phyloP scores from a whole-genome alignment of 1,140 invertebrate species.

The Drosophila paulistorum region DNA sequence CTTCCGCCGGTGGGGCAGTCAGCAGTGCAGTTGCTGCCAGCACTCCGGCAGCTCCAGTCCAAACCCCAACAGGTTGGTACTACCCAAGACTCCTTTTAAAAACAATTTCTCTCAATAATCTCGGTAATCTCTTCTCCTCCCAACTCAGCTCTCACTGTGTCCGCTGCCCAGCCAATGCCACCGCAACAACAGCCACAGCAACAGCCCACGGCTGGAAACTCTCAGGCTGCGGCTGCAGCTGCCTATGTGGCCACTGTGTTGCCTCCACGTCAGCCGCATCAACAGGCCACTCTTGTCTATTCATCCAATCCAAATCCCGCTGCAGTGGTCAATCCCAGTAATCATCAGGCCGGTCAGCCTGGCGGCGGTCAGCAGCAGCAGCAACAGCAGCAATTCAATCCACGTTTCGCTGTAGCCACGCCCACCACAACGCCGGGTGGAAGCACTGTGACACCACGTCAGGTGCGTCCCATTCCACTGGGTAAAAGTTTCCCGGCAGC shows the following conservation, averaged over 20 bases:
- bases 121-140: neutral
- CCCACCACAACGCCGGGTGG: slow-evolving; percentile 62
- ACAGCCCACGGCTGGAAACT: slow-evolving; percentile 30
- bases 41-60: slow-evolving; percentile 55
- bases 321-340: slow-evolving; percentile 41
- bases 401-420: slow-evolving; percentile 78
- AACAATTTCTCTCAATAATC: neutral
- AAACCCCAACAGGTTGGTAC: slow-evolving; percentile 51
- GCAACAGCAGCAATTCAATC: slow-evolving; percentile 76
- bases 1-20: slow-evolving; percentile 51
- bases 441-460: slow-evolving; percentile 65
- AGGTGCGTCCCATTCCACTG: slow-evolving; percentile 74
- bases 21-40: slow-evolving; percentile 52
- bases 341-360: slow-evolving; percentile 11
- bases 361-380: slow-evolving; percentile 60
- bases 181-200: slow-evolving; percentile 42
- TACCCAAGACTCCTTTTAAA: too few species aligned
- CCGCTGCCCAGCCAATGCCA: slow-evolving; percentile 49
- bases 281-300: slow-evolving; percentile 81
- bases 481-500: slow-evolving; percentile 68
- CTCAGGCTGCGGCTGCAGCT: slow-evolving; percentile 50
- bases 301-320: slow-evolving; percentile 59
- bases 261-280: slow-evolving; percentile 65
- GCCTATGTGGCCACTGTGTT: slow-evolving; percentile 80
- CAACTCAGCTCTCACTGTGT: slow-evolving; percentile 45